Percentiles rank a stretch among this genome's conserved stretches.
phyloP scores from a whole-genome alignment of 2,797 vertebrate genomes.

The Pitangus sulphuratus region DNA sequence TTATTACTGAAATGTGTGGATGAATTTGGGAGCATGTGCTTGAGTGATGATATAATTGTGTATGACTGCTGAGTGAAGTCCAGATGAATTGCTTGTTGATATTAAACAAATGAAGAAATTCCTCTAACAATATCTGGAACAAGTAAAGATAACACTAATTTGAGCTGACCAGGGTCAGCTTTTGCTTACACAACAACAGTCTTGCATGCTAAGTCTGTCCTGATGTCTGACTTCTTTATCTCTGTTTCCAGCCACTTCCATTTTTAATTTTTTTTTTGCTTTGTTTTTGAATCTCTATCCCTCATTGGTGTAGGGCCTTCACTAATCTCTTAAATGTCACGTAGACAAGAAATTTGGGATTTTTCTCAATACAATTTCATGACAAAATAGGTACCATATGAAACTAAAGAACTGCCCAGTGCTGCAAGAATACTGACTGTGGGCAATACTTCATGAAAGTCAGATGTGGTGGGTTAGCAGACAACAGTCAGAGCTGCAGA shows the following conservation, averaged over 20 bases:
- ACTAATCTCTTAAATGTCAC: background rate
- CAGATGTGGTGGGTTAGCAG: background rate
- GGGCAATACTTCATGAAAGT: background rate
- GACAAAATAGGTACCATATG: background rate
- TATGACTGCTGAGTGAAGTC: conserved; percentile 19
- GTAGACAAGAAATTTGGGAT: background rate
- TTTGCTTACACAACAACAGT: background rate
- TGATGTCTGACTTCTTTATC: background rate
- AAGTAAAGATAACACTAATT: background rate
- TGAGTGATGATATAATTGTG: conserved; percentile 3
- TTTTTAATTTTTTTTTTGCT: background rate
- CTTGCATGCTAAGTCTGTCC: background rate
- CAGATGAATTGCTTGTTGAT: conserved; percentile 47
- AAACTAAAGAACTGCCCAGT: background rate
- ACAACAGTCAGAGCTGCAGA: background rate
- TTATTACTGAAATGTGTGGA: background rate
- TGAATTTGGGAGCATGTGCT: background rate
- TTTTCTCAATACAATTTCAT: conserved; percentile 16
- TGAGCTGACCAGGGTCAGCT: background rate
- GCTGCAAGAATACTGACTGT: background rate
- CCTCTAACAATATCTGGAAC: background rate
- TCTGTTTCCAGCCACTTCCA: background rate
- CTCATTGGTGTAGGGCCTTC: background rate
- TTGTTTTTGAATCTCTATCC: background rate
- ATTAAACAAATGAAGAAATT: conserved; percentile 58